Evolutionary conservation across 2,113 vertebrate genomes (phyloP).

Genomic region (Erythrocercus mccallii): DNA sequence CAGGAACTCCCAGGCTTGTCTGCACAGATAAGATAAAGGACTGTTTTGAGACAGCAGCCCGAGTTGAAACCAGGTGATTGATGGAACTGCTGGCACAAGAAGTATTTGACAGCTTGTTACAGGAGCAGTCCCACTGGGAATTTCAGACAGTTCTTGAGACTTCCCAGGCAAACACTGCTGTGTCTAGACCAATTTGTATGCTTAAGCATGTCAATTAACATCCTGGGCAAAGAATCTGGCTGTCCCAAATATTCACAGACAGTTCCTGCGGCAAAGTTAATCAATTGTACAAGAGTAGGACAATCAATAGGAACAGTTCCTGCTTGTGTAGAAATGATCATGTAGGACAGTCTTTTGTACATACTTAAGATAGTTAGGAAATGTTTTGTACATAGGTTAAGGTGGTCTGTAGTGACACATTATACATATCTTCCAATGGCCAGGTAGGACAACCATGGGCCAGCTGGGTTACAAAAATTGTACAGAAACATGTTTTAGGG

Average conservation of each 20-base stretch:
- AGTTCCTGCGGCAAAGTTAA: not conserved
- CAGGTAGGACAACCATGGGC: not conserved
- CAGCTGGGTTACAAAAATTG: not conserved
- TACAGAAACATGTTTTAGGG: not conserved
- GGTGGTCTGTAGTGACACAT: not conserved
- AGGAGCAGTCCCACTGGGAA: not conserved
- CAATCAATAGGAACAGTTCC: not conserved
- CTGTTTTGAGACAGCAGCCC: not conserved
- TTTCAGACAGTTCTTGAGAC: not conserved
- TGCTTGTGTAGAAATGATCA: not conserved
- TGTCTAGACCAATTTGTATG: not conserved
- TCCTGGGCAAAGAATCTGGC: not conserved
- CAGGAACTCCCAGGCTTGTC: not conserved
- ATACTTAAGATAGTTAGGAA: not conserved
- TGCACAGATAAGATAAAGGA: not conserved
- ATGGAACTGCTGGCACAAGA: not conserved
- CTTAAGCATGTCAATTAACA: not conserved
- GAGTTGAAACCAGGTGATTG: not conserved
- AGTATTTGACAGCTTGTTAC: constrained; percentile 4
- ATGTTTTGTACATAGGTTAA: not conserved
- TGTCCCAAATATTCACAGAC: not conserved
- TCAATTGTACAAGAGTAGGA: not conserved
- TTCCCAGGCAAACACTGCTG: not conserved
- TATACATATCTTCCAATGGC: not conserved
- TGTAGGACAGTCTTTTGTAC: not conserved